phyloP scores from a whole-genome alignment of 2,797 vertebrate species.

The Yasuhikotakia modesta region DNA sequence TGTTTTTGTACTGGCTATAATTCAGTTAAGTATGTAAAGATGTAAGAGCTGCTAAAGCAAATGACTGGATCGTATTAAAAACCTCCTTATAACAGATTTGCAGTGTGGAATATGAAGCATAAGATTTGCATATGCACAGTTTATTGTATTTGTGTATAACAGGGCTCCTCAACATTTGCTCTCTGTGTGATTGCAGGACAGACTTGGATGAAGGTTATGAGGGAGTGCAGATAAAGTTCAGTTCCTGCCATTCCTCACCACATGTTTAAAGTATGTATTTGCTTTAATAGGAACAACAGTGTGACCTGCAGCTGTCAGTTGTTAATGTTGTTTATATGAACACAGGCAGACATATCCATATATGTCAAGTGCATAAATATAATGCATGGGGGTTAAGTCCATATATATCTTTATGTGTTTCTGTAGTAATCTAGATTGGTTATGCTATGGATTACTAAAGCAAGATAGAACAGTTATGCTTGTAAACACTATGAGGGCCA shows the following conservation, averaged over 20 bases:
- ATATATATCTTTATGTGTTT: constrained; percentile 40
- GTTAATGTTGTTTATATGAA: not conserved
- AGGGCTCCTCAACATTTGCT: not conserved
- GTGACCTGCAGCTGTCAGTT: not conserved
- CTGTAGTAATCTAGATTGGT: constrained; percentile 89
- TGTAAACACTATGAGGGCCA: constrained; percentile 83
- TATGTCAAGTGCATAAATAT: no score
- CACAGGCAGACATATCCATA: not conserved
- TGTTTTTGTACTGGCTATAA: no score
- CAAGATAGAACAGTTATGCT: constrained; percentile 79
- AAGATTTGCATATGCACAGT: not conserved
- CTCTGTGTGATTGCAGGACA: constrained; percentile 63
- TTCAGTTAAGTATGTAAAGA: not conserved
- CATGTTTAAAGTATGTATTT: constrained; percentile 76
- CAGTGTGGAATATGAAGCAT: not conserved
- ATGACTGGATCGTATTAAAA: not conserved
- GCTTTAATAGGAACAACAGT: not conserved
- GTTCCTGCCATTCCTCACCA: constrained; percentile 83
- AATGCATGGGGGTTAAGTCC: not conserved
- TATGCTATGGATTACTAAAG: constrained; percentile 89
- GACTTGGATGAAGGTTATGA: constrained; percentile 82
- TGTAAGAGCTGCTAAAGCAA: not conserved
- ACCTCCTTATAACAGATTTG: no score
- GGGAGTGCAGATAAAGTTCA: constrained; percentile 88
- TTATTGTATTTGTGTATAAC: constrained; percentile 27